A percentile compares a stretch with the other conserved stretches of the same genome.
Conservation (phyloP, 2,888 invertebrate genomes). For the Allolobophora icterica region DNA sequence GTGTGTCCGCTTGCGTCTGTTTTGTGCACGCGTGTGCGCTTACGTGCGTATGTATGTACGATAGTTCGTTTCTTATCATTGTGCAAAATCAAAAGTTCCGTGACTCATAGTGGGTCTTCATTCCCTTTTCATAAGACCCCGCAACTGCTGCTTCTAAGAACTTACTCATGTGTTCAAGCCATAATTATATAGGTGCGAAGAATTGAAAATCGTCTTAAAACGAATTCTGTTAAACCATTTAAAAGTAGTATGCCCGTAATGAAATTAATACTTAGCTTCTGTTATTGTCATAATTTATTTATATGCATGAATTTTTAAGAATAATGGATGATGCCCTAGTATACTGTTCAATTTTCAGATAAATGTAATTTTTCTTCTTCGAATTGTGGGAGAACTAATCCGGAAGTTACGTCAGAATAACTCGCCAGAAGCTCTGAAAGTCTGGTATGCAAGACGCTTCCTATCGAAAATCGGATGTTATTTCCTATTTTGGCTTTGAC, state of each 20-base stretch:
- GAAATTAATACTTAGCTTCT: background rate
- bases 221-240: too few species aligned
- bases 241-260: too few species aligned
- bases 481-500: background rate
- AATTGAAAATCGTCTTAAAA: too few species aligned
- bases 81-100: too few species aligned
- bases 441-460: conserved; percentile 58
- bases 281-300: background rate
- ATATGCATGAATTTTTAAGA: background rate
- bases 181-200: too few species aligned
- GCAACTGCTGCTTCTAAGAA: background rate
- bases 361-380: conserved; percentile 67
- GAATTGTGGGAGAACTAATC: conserved; percentile 68
- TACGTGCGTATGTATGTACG: background rate
- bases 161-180: too few species aligned
- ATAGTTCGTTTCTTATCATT: background rate
- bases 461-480: background rate
- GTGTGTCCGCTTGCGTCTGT: background rate
- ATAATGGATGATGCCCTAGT: background rate
- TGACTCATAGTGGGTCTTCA: background rate
- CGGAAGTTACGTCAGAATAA: conserved; percentile 66
- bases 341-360: conserved; percentile 59
- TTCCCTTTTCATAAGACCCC: background rate
- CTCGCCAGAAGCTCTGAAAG: conserved; percentile 66
- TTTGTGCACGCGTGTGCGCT: background rate